Percentiles rank a stretch among this genome's conserved stretches.
phyloP scores from a whole-genome alignment of 1,140 invertebrate genomes.

The Condylostylus longicornis region DNA sequence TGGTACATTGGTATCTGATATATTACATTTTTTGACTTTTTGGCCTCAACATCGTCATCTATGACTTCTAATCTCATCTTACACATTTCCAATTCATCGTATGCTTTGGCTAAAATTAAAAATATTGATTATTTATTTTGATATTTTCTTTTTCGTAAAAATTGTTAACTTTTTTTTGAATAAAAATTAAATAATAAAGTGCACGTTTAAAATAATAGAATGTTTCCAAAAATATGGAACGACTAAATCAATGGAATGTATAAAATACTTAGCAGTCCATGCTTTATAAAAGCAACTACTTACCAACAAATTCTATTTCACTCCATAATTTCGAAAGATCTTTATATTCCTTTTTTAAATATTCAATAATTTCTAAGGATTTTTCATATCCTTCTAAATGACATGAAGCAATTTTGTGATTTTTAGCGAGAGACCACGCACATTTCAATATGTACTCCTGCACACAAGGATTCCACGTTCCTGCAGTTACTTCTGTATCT shows the following conservation, averaged over 20 bases:
- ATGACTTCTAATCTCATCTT: conserved; percentile 40
- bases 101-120: too few species aligned
- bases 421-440: conserved; percentile 9
- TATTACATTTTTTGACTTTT: too few species aligned
- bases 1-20: too few species aligned
- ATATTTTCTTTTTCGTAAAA: too few species aligned
- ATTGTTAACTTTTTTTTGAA: too few species aligned
- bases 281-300: too few species aligned
- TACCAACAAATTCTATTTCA: conserved; percentile 26
- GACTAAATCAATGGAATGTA: too few species aligned
- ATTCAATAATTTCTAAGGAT: conserved; percentile 43
- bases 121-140: too few species aligned
- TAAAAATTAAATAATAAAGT: too few species aligned
- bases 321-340: conserved; percentile 26
- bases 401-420: neutral
- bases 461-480: conserved; percentile 36
- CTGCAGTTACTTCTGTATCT: conserved; percentile 23
- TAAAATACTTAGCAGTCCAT: too few species aligned
- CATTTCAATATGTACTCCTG: conserved; percentile 40
- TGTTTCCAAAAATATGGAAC: too few species aligned
- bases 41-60: conserved; percentile 18
- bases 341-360: conserved; percentile 52
- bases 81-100: conserved; percentile 63
- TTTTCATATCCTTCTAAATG: conserved; percentile 36
- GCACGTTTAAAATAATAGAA: too few species aligned